A percentile compares a stretch with the other conserved stretches of the same genome.
Conservation (phyloP, 1,140 invertebrate species). For the Diachasma alloeum region DNA sequence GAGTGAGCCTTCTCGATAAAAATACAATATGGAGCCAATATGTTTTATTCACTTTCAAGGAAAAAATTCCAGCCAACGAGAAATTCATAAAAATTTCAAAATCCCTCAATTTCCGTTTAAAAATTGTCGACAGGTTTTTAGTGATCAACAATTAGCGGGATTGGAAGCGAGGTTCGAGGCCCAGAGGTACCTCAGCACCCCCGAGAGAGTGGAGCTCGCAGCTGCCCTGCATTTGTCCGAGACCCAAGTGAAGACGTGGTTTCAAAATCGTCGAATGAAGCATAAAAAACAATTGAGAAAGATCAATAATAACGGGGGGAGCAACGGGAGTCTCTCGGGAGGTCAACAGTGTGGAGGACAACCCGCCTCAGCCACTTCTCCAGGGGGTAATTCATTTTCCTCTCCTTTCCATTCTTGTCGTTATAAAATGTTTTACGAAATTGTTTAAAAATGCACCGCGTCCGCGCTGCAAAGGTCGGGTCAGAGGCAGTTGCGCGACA, state of each 20-base stretch:
- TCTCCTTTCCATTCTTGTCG: not conserved
- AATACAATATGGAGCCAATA: too few relatives aligned
- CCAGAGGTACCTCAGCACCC: conserved; percentile 96
- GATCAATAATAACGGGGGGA: conserved; percentile 62
- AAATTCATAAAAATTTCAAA: too few relatives aligned
- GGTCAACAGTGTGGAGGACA: conserved; percentile 44
- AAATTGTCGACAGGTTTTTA: conserved; percentile 75
- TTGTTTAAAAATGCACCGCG: too few relatives aligned
- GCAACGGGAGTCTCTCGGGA: conserved; percentile 31
- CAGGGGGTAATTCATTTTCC: conserved; percentile 51
- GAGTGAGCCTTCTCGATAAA: too few relatives aligned
- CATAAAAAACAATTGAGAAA: conserved; percentile 94
- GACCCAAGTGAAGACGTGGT: conserved; percentile 99
- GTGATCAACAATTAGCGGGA: conserved; percentile 94
- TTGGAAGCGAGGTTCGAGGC: conserved; percentile 95
- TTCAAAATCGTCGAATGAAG: conserved; percentile 97
- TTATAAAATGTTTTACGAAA: not conserved
- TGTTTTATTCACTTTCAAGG: too few relatives aligned
- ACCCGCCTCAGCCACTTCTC: conserved; percentile 49
- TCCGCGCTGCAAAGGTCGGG: too few relatives aligned
- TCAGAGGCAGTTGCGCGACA: not conserved
- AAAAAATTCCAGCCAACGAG: too few relatives aligned
- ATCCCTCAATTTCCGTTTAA: too few relatives aligned
- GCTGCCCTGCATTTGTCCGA: conserved; percentile 91
- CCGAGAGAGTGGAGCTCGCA: conserved; percentile 94